Conservation (phyloP, 2,113 vertebrate species). For the Dendrocopos noguchii region DNA sequence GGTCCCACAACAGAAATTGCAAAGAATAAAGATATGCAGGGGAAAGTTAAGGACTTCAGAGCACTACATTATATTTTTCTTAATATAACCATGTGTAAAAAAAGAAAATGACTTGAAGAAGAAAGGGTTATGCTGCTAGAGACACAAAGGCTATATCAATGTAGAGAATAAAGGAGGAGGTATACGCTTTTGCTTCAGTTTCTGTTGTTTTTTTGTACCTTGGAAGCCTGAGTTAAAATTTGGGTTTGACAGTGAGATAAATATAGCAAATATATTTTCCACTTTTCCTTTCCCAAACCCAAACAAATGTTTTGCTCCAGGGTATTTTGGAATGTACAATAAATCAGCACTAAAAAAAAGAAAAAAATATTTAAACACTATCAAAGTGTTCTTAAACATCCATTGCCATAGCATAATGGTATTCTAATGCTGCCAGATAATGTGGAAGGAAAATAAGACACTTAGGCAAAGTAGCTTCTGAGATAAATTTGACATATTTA, state of each 20-base stretch:
- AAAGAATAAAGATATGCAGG: background rate
- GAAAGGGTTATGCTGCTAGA: background rate
- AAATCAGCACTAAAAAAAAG: constrained; percentile 33
- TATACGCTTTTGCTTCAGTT: background rate
- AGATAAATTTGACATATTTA: background rate
- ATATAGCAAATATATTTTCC: constrained; percentile 55
- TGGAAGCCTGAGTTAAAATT: constrained; percentile 15
- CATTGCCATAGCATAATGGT: constrained; percentile 24
- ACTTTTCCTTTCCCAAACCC: constrained; percentile 30
- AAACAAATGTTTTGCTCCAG: constrained; percentile 59
- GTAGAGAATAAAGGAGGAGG: background rate
- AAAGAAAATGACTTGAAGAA: background rate
- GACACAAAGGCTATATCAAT: background rate
- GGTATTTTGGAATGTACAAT: constrained; percentile 33
- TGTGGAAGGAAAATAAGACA: constrained; percentile 9
- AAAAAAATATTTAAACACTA: constrained; percentile 27
- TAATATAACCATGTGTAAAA: background rate
- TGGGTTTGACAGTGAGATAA: constrained; percentile 49
- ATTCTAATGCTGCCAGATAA: constrained; percentile 30
- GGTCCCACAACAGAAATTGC: background rate
- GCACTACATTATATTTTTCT: background rate
- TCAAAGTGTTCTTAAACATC: constrained; percentile 38
- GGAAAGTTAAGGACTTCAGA: constrained; percentile 17
- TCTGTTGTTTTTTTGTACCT: background rate
- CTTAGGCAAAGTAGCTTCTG: constrained; percentile 34